Base-by-base conservation (phyloP, 2,113 vertebrate genomes). In the Pygoscelis adeliae region DNA sequence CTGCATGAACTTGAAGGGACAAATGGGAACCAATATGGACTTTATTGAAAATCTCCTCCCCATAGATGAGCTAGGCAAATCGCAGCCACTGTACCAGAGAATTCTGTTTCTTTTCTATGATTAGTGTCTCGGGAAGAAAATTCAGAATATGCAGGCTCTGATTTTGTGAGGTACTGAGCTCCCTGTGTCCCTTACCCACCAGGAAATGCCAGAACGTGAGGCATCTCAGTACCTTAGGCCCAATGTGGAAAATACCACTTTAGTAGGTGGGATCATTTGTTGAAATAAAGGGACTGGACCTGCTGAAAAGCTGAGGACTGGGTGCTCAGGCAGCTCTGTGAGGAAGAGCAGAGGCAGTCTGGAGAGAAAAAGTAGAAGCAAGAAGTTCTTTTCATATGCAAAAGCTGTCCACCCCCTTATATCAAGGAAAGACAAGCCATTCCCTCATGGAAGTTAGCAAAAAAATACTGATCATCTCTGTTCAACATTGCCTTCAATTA, bases 351-450 rank as follows among this genome's bases (percentile, higher is more conserved):
- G 42, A 93, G 53, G 90, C 85, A 93, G 40, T 10, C 58, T 55
- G 55, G 46, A 83, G 46, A 81, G 32, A 92, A 90, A 95, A 71
- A 36, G 90, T 36, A 87, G 67, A 93, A 89, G 58, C 52, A 82
- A 94, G 61, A 86, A 85, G 23, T 70, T 97, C 66, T 89, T 97
- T 81, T 88, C 78, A 46, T 61, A 66, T 76, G 87, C 82, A 88
- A 94, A 96, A 96, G 21, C 95, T 96, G 96, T 96, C 79, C 90
- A 86, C 93, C 90, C 92, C 87, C 93, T 94, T 92, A 87, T 52
- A 93, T 88, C 70, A 94, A 88, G 90, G 85, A 91, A 90, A 38
- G 22, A 97, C 49, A 91, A 85, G 36, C 58, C 62, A 90, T 94
- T 90, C 78, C 65, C 15, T 72, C 7, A 5, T 62, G 66, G 58